Evolutionary conservation across 2,113 vertebrate species (phyloP).

Genomic region (Sterrhoptilus dennistouni): DNA sequence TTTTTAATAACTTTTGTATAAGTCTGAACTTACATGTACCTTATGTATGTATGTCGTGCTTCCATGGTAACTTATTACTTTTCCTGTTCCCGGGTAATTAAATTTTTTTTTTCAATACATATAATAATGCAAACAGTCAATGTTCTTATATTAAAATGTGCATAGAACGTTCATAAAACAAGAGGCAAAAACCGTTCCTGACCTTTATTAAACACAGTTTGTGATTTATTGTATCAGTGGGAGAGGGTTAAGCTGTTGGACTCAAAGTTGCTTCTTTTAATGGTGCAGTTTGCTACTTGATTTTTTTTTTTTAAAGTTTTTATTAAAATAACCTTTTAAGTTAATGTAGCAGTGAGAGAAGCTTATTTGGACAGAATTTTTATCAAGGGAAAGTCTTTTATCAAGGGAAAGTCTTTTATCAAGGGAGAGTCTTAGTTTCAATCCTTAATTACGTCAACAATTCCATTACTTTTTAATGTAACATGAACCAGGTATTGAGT

Average conservation of each 20-base stretch:
- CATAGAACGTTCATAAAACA: neutral
- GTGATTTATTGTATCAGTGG: neutral
- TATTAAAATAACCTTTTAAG: neutral
- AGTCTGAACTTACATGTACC: constrained; percentile 7
- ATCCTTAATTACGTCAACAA: neutral
- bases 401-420: neutral
- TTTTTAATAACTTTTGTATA: constrained; percentile 12
- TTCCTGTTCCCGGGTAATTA: neutral
- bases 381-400: neutral
- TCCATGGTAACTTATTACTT: constrained; percentile 55
- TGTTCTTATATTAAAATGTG: neutral
- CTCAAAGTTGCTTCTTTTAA: neutral
- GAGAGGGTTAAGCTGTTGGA: neutral
- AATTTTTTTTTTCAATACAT: neutral
- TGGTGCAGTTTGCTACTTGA: neutral
- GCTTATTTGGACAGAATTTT: neutral
- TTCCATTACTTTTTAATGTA: neutral
- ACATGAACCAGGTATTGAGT: neutral
- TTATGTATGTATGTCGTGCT: neutral
- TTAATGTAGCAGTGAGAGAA: neutral
- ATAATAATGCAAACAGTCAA: neutral
- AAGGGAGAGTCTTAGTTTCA: neutral
- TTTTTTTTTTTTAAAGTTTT: neutral
- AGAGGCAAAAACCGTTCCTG: neutral
- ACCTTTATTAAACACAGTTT: neutral